These are phyloP conservation scores for Drosophila guanche DNA, from an alignment of 1,140 invertebrate genomes.

Conservation along the genomic window DNA sequence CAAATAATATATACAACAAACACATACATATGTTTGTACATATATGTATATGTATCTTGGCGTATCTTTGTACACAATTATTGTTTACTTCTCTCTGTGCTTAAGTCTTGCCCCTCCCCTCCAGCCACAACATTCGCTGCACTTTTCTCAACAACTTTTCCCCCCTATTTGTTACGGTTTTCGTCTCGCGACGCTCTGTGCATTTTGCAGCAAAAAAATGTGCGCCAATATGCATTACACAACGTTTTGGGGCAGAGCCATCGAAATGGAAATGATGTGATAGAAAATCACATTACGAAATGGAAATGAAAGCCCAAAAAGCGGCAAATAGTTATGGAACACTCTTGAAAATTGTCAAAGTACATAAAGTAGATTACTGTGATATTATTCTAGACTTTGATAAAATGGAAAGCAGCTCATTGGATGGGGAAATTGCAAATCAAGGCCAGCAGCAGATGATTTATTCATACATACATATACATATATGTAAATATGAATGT, in stretches of 20 bases:
- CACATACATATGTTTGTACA: constrained; percentile 1
- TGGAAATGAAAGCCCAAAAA: constrained; percentile 8
- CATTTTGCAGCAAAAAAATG: constrained; percentile 7
- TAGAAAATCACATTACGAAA: background rate
- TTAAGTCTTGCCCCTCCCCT: no score
- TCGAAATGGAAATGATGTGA: constrained; percentile 18
- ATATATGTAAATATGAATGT: no score
- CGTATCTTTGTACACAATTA: constrained; percentile 5
- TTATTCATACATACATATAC: no score
- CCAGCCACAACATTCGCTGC: background rate
- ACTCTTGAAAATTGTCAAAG: no score
- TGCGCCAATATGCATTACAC: constrained; percentile 19
- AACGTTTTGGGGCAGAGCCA: constrained; percentile 1
- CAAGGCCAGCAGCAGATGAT: no score
- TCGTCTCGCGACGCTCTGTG: constrained; percentile 4
- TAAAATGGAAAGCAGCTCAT: no score
- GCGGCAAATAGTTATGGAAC: background rate
- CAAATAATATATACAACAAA: constrained; percentile 13
- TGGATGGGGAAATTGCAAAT: no score
- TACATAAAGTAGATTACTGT: no score
- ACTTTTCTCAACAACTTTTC: constrained; percentile 12
- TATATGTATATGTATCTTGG: background rate
- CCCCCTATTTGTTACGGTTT: background rate
- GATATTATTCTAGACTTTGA: no score
- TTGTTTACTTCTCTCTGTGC: constrained; percentile 11